Evolutionary conservation across 2,888 invertebrate genomes (phyloP).

Genomic region (Acanthacorydalis orientalis): DNA sequence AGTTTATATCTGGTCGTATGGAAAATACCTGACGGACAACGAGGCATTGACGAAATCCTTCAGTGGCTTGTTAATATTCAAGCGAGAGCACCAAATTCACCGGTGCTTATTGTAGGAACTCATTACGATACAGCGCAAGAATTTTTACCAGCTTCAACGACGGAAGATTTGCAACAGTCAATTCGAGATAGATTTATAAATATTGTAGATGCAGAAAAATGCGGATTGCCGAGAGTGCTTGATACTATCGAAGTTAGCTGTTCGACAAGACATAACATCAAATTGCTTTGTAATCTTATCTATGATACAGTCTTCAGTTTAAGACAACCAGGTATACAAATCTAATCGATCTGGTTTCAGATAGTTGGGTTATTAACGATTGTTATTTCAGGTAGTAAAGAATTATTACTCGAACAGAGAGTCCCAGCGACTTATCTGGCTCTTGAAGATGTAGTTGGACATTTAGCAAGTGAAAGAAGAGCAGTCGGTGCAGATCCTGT

Average conservation of each 20-base stretch:
- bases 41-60: slow-evolving; percentile 76
- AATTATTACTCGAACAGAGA: slow-evolving; percentile 77
- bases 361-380: not conserved
- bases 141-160: slow-evolving; percentile 28
- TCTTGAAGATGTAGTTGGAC: slow-evolving; percentile 79
- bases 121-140: slow-evolving; percentile 79
- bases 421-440: slow-evolving; percentile 93
- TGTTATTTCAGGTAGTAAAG: slow-evolving; percentile 54
- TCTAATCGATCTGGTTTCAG: not conserved
- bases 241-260: slow-evolving; percentile 86
- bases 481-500: slow-evolving; percentile 61
- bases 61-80: slow-evolving; percentile 95
- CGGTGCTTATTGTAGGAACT: slow-evolving; percentile 91
- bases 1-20: slow-evolving; percentile 92
- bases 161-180: slow-evolving; percentile 73
- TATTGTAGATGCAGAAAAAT: slow-evolving; percentile 89
- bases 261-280: slow-evolving; percentile 77
- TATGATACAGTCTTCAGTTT: slow-evolving; percentile 89
- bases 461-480: slow-evolving; percentile 61
- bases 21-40: slow-evolving; percentile 82
- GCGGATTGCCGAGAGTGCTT: slow-evolving; percentile 82
- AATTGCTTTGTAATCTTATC: slow-evolving; percentile 75
- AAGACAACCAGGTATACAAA: slow-evolving; percentile 56
- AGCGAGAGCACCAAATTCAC: slow-evolving; percentile 87
- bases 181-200: slow-evolving; percentile 80